These are phyloP conservation scores for Polyodon spathula DNA, from an alignment of 2,113 vertebrate species.

Conservation along the genomic window DNA sequence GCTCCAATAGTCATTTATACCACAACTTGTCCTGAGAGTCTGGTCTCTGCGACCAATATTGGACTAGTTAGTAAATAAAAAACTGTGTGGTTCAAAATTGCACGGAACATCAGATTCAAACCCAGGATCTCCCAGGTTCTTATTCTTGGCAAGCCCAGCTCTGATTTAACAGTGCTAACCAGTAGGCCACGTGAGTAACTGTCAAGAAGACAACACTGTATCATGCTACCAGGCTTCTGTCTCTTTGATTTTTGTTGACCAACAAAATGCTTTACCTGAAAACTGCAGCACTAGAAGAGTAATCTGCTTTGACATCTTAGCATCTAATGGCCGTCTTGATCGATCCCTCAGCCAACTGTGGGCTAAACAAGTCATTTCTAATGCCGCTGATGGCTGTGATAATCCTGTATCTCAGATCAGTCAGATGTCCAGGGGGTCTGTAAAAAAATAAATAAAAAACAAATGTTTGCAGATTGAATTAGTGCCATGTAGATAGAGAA, in stretches of 20 bases:
- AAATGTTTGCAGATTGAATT: conserved; percentile 26
- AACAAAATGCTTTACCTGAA: conserved; percentile 41
- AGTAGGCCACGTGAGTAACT: conserved; percentile 16
- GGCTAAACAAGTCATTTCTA: conserved; percentile 24
- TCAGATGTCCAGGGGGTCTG: conserved; percentile 3
- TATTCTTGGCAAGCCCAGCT: conserved; percentile 27
- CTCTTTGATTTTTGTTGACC: conserved; percentile 43
- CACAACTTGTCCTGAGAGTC: too few species aligned
- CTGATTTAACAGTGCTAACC: conserved; percentile 20
- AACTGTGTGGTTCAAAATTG: background rate
- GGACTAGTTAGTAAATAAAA: too few species aligned
- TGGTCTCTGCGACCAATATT: too few species aligned
- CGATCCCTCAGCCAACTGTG: conserved; percentile 35
- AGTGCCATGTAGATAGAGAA: conserved; percentile 23
- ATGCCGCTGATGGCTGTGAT: conserved; percentile 21
- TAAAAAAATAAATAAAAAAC: background rate
- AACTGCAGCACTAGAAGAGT: conserved; percentile 38
- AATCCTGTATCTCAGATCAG: conserved; percentile 17
- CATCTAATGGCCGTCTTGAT: conserved; percentile 39
- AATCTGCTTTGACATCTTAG: conserved; percentile 43
- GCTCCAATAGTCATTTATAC: too few species aligned
- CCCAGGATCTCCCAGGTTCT: conserved; percentile 32
- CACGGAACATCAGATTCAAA: conserved; percentile 25
- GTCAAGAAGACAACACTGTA: conserved; percentile 31
- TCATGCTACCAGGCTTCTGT: conserved; percentile 24